Evolutionary conservation across 2,113 vertebrate genomes (phyloP).

Genomic region (Stegastes partitus): DNA sequence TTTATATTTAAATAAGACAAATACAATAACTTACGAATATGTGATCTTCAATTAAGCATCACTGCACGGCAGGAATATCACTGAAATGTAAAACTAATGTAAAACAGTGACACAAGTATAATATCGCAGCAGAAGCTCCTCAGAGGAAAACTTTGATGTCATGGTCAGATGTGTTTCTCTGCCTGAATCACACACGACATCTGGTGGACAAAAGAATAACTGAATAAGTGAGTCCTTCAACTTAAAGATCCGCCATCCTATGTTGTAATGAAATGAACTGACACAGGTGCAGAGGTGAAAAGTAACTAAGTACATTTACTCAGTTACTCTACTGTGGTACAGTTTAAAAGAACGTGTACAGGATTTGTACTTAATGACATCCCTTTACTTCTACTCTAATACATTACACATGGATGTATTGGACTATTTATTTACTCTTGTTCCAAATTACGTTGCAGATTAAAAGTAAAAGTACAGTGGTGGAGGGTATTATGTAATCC

Average conservation of each 20-base stretch:
- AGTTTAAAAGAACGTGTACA: too few relatives aligned
- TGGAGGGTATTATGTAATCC: too few relatives aligned
- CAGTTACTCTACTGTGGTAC: too few relatives aligned
- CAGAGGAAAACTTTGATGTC: background rate
- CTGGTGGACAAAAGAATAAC: slow-evolving; percentile 47
- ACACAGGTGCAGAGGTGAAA: background rate
- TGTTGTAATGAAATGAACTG: background rate
- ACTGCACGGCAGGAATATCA: background rate
- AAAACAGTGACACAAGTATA: background rate
- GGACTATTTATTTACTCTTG: too few relatives aligned
- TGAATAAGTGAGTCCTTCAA: background rate
- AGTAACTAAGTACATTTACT: too few relatives aligned
- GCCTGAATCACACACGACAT: slow-evolving; percentile 35
- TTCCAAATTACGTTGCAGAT: too few relatives aligned
- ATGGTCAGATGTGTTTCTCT: background rate
- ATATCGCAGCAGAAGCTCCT: background rate
- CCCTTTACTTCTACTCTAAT: too few relatives aligned
- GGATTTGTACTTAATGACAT: too few relatives aligned
- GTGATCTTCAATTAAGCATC: background rate
- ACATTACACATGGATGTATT: too few relatives aligned
- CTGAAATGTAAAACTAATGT: background rate
- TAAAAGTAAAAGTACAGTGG: too few relatives aligned
- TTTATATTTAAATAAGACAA: background rate
- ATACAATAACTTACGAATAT: background rate
- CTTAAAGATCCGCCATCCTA: background rate